These are phyloP conservation scores for Drosophila macrospina DNA, from an alignment of 2,888 invertebrate species.

Conservation along the genomic window DNA sequence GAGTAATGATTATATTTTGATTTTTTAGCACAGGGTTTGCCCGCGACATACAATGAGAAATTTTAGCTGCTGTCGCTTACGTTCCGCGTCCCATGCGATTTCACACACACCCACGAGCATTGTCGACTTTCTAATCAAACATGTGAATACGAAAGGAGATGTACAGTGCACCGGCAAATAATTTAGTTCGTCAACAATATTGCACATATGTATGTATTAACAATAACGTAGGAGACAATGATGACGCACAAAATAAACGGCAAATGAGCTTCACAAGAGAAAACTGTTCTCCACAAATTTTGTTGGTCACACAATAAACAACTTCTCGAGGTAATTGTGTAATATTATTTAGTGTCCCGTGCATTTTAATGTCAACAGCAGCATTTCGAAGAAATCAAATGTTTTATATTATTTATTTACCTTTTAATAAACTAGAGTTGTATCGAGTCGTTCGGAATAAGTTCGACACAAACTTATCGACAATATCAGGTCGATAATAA, in stretches of 20 bases:
- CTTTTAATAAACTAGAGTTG: constrained; percentile 52
- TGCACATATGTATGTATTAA: constrained; percentile 44
- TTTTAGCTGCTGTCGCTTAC: constrained; percentile 55
- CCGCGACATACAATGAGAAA: constrained; percentile 51
- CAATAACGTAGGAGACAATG: constrained; percentile 49
- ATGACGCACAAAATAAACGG: constrained; percentile 74
- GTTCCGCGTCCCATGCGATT: constrained; percentile 22
- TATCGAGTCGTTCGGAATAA: not conserved
- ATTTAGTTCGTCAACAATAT: constrained; percentile 54
- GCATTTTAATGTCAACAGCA: constrained; percentile 1
- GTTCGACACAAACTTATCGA: not conserved
- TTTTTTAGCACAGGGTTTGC: constrained; percentile 54
- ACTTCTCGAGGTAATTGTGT: not conserved
- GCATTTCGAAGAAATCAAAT: not conserved
- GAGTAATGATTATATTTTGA: constrained; percentile 54
- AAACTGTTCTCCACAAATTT: constrained; percentile 31
- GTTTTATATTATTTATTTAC: constrained; percentile 51
- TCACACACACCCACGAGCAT: constrained; percentile 21
- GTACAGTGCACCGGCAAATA: constrained; percentile 67
- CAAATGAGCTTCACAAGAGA: constrained; percentile 33
- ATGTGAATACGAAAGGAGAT: constrained; percentile 43
- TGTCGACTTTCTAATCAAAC: constrained; percentile 78
- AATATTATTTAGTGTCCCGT: not conserved
- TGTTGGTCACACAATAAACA: constrained; percentile 7
- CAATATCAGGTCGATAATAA: not conserved